These are phyloP conservation scores for Tipula unca DNA, from an alignment of 2,888 invertebrate genomes.

Conservation along the genomic window DNA sequence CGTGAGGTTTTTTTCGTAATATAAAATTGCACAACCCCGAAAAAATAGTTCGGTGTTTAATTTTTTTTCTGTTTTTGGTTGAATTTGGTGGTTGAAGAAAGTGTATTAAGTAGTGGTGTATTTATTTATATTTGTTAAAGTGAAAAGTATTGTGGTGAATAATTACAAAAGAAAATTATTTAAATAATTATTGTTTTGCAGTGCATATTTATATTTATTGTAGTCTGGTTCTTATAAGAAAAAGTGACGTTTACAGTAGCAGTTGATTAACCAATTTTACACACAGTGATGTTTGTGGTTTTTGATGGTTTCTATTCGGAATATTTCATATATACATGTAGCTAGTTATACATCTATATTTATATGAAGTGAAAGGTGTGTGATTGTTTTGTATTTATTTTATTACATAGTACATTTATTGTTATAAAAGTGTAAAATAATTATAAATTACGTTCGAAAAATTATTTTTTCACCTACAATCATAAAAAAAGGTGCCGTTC, in stretches of 20 bases:
- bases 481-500: not conserved
- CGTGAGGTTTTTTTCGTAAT: not conserved
- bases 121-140: not conserved
- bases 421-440: not conserved
- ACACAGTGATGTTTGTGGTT: not conserved
- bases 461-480: not conserved
- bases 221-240: not conserved
- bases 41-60: not conserved
- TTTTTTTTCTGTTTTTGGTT: not conserved
- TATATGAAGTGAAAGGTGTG: conserved; percentile 14
- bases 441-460: not conserved
- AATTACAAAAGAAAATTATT: not conserved
- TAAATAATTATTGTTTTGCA: not conserved
- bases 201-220: not conserved
- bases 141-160: conserved; percentile 8
- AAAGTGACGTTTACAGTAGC: not conserved
- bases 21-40: not conserved
- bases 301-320: not conserved
- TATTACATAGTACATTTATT: too few relatives aligned
- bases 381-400: not conserved
- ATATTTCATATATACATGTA: not conserved
- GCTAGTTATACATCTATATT: not conserved
- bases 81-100: not conserved
- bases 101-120: not conserved
- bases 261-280: not conserved